These are phyloP conservation scores for Stigmatopora nigra DNA, from an alignment of 2,113 vertebrate genomes.

Conservation along the genomic window DNA sequence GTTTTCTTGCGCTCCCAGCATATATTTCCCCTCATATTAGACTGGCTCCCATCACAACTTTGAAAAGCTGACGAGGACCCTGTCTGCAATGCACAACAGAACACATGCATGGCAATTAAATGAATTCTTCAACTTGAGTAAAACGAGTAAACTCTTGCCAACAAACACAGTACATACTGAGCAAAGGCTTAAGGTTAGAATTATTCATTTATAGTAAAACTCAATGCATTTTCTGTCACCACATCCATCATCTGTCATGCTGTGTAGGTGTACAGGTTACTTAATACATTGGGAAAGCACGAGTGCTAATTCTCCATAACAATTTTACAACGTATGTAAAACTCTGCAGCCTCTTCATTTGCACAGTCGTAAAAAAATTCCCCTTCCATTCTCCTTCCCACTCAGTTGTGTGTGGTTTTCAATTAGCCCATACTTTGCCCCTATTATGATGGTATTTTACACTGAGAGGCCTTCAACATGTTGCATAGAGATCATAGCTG, in stretches of 20 bases:
- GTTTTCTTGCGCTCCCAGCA: constrained; percentile 78
- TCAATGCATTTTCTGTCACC: constrained; percentile 26
- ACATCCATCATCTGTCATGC: constrained; percentile 20
- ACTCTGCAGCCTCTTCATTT: constrained; percentile 65
- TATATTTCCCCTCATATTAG: constrained; percentile 92
- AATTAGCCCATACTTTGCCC: constrained; percentile 65
- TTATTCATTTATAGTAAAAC: constrained; percentile 15
- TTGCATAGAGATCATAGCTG: constrained; percentile 29
- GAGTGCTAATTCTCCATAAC: constrained; percentile 66
- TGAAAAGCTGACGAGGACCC: constrained; percentile 76
- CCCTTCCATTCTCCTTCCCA: constrained; percentile 46
- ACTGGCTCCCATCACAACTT: constrained; percentile 93
- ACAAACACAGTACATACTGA: constrained; percentile 62
- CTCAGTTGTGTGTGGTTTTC: constrained; percentile 58
- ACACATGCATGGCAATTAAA: constrained; percentile 5
- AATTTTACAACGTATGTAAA: constrained; percentile 69
- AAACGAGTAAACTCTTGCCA: neutral
- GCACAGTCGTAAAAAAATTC: constrained; percentile 64
- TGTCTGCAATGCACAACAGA: constrained; percentile 6
- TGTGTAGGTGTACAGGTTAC: constrained; percentile 61
- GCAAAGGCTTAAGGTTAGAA: too few relatives aligned
- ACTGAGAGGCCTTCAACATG: constrained; percentile 29
- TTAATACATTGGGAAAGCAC: constrained; percentile 31
- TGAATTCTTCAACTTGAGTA: constrained; percentile 1
- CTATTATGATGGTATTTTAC: constrained; percentile 59